Base-by-base conservation (phyloP, 2,888 invertebrate species). In the Sinotaia quadrata region DNA sequence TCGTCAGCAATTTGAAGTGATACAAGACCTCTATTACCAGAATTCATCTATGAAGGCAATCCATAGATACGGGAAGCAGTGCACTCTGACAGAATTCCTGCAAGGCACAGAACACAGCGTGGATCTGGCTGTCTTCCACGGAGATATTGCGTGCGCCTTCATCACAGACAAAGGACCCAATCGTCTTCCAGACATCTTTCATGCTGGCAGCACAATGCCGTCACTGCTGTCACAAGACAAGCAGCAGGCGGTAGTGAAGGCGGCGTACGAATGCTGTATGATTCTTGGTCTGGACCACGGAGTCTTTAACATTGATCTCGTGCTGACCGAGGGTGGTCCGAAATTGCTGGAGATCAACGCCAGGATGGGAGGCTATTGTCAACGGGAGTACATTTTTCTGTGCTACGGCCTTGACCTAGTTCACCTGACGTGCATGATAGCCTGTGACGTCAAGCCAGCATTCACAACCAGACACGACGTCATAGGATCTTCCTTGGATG, bases 281-380 rank as follows among this genome's bases (percentile, higher is more conserved):
- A 49, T 21, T 44, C 44, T 66, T 21, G 78, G 78, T 27, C 71
- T 81, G 7, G 68, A 68, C 4, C 71, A 73, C 33, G 81, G 81
- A 0, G 75, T 75, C 1, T 80, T 78, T 51, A 78, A 80, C 57
- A 77, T 79, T 7, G 80, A 81, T 62, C 59, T 81, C 67, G 78
- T 71, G 47, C 78, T 79, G 80, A 78, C 78, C 2, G 56, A 60
- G 41, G 71, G 65, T 4, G 81, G 81, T 33, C 81, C 81, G 33
- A 81, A 79, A 59, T 67, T 81, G 33, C 59, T 80, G 5, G 80
- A 81, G 58, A 80, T 81, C 24, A 81, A 81, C 52, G 77, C 78
- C 4, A 67, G 81, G 58, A 79, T 79, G 79, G 79, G 79, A 0
- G 81, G 80, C 0, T 77, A 77, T 57, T 77, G 78, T 67, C 63